A percentile compares a stretch with the other conserved stretches of the same genome.
Evolutionary conservation across 2,888 invertebrate species (phyloP).

Genomic region (Orthosia gracilis): DNA sequence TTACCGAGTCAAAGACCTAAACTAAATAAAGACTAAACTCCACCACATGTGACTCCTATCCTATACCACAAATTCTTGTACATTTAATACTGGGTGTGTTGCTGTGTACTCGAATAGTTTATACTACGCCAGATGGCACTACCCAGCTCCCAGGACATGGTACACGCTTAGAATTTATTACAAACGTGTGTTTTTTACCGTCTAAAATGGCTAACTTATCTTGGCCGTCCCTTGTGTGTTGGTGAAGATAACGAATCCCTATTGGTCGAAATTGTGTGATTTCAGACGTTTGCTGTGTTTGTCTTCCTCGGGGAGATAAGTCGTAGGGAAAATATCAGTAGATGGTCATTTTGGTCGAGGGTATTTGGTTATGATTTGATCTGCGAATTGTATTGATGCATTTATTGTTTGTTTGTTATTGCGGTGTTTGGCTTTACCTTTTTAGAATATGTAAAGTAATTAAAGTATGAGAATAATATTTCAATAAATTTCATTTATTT

Average conservation of each 20-base stretch:
- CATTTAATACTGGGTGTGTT: constrained; percentile 43
- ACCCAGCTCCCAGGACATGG: constrained; percentile 30
- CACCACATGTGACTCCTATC: constrained; percentile 36
- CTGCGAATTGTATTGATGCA: not conserved
- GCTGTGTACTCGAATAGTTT: constrained; percentile 49
- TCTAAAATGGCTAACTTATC: constrained; percentile 47
- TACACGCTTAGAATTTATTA: constrained; percentile 56
- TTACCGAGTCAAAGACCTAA: constrained; percentile 40
- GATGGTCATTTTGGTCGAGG: constrained; percentile 8
- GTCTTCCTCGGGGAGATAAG: constrained; percentile 23
- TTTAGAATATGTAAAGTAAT: not conserved
- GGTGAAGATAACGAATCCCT: constrained; percentile 37
- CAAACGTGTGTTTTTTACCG: constrained; percentile 63
- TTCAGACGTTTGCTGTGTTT: constrained; percentile 26
- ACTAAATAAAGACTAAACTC: constrained; percentile 32
- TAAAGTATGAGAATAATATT: too few relatives aligned
- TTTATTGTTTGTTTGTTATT: too few relatives aligned
- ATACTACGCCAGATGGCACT: constrained; percentile 55
- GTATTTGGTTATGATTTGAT: too few relatives aligned
- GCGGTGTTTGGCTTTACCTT: not conserved
- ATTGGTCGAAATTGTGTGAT: constrained; percentile 41
- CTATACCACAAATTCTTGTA: constrained; percentile 54
- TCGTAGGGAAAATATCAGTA: constrained; percentile 5
- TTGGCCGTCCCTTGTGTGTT: constrained; percentile 41
- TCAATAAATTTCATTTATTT: too few relatives aligned